Base-by-base conservation (phyloP, 64 coral and sea anemone genomes). In the Dendronephthya gigantea region DNA sequence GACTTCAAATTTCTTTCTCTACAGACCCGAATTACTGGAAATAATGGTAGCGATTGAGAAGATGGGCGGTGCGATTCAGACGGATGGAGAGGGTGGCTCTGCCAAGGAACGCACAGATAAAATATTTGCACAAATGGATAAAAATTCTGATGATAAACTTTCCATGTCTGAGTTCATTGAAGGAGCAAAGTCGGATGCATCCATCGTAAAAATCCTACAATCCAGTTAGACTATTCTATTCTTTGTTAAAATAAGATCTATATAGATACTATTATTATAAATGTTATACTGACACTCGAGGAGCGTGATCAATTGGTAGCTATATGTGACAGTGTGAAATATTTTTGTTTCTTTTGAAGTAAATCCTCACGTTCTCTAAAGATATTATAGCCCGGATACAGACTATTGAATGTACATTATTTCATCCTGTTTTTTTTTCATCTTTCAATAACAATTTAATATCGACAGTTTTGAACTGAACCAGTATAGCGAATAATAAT, bases 101-200 rank as follows among this genome's bases (percentile, higher is more conserved):
- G 72, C 72, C 9, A 79, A 79, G 32, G 72, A 79, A 33, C 72
- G 72, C 31, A 79, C 72, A 12, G 72, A 79, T 39, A 79, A 36
- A 19, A 79, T 79, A 33, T 79, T 79, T 19, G 9, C 32, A 39
- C 72, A 79, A 79, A 79, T 79, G 72, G 72, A 79, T 79, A 79
- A 79, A 19, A 79, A 79, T 19, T 29, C 72, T 17, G 72, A 79
- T 39, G 72, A 79, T 79, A 79, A 79, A 39, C 72, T 79, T 19
- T 79, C 72, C 13, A 13, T 79, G 72, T 11, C 72, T 79, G 72
- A 79, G 32, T 79, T 79, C 36, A 79, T 79, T 36, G 72, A 79
- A 39, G 72, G 72, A 33, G 72, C 72, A 15, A 34, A 39, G 22
- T 79, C 72, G 1, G 72, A 79, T 19, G 72, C 72, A 12, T 79